Evolutionary conservation across 2,113 vertebrate genomes (phyloP), one percentile per base, ranked within the genome.

Genomic region (Tiliqua scincoides): DNA sequence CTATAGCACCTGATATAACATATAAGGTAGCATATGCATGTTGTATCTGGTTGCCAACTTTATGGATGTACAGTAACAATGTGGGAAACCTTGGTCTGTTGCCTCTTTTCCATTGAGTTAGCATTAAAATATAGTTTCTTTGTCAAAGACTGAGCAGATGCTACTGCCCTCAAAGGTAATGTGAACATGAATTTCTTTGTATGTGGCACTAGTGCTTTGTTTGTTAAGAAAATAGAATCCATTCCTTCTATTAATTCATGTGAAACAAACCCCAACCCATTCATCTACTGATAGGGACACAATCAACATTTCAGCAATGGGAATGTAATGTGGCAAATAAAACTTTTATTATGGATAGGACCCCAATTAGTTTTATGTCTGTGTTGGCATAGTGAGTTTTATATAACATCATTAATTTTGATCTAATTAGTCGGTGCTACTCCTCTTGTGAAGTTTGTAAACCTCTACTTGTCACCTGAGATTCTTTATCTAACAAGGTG

Each of bases 261-360:
- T 68, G 17, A 75, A 72, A 76, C 88, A 79, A 83, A 30, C n/a
- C 27, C 87, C 84, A 25, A 1, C 77, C 20, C 35, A 89, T 25
- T 2, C 37, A 87, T 0, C 85, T 75, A 86, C 35, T 8, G 23
- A 79, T n/a, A 83, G 83, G 65, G 40, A 78, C 57, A 68, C 57
- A 87, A 68, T 83, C 25, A 88, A 63, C 48, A n/a, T 30, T 32
- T 10, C 78, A 77, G 76, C 43, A 92, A n/a, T n/a, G 74, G 30
- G 59, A 86, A 52, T 86, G 74, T 87, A 82, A 77, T 75, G 52
- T 72, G 37, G 35, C 75, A 82, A 83, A 86, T 71, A 54, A 35
- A 71, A 82, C 54, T 86, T 86, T 73, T 83, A 77, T 59, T 84
- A 80, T 80, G 87, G 78, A 72, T 72, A 87, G 74, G 81, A 73